Evolutionary conservation across 2,888 invertebrate species (phyloP).

Genomic region (Seira musarum): DNA sequence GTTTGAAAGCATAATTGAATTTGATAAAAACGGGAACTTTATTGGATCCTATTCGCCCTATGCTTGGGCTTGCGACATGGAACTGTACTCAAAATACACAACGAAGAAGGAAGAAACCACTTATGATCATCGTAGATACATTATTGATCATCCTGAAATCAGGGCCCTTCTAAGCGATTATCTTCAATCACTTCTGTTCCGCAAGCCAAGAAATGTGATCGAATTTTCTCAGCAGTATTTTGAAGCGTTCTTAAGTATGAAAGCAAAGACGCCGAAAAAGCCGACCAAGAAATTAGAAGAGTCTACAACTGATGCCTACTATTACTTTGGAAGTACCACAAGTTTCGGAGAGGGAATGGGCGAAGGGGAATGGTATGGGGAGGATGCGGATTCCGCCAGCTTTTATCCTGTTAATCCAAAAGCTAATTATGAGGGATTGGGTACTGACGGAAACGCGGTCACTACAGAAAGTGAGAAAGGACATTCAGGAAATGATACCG

Average conservation of each 20-base stretch:
- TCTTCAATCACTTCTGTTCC: conserved; percentile 60
- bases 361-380: conserved; percentile 43
- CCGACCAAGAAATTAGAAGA: background rate
- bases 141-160: conserved; percentile 65
- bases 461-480: conserved; percentile 13
- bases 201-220: conserved; percentile 63
- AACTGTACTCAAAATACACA: conserved; percentile 65
- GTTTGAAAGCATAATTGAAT: conserved; percentile 62
- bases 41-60: conserved; percentile 47
- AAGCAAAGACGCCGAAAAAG: conserved; percentile 12
- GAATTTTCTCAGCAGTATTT: conserved; percentile 61
- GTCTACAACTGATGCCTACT: background rate
- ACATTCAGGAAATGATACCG: conserved; percentile 33
- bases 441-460: background rate
- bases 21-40: conserved; percentile 59
- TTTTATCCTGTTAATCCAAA: conserved; percentile 41
- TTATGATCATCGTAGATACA: conserved; percentile 59
- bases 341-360: conserved; percentile 15
- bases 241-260: conserved; percentile 45
- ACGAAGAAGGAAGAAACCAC: conserved; percentile 59
- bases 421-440: conserved; percentile 32
- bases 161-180: conserved; percentile 66
- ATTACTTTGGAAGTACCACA: background rate
- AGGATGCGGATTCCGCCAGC: conserved; percentile 9
- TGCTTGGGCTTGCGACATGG: conserved; percentile 67